phyloP scores from a whole-genome alignment of 2,113 vertebrate species.

The Scytalopus superciliaris region DNA sequence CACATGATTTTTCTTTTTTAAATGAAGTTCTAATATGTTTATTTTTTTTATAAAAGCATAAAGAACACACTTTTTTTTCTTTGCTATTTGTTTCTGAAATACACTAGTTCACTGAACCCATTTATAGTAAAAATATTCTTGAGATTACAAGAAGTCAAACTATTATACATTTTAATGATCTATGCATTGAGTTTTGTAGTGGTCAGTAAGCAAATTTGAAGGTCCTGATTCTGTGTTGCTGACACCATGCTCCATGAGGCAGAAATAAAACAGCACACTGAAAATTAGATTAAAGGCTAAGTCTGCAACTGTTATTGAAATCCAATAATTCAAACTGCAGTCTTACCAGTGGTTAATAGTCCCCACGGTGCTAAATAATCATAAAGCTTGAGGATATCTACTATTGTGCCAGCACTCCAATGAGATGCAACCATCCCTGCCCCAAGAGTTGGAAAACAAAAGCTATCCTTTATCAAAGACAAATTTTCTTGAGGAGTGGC shows the following conservation, averaged over 20 bases:
- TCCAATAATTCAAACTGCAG: slow-evolving; percentile 59
- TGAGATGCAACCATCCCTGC: neutral
- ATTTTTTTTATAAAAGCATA: neutral
- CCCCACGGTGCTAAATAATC: slow-evolving; percentile 56
- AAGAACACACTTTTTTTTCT: neutral
- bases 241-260: slow-evolving; percentile 27
- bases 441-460: slow-evolving; percentile 10
- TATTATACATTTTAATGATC: neutral
- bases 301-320: slow-evolving; percentile 64
- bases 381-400: slow-evolving; percentile 47
- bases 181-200: slow-evolving; percentile 8
- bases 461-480: neutral
- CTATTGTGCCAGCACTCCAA: neutral
- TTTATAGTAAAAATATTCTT: neutral
- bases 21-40: neutral
- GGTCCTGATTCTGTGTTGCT: slow-evolving; percentile 36
- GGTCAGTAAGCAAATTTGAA: slow-evolving; percentile 13
- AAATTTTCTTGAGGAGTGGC: neutral
- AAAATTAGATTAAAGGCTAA: slow-evolving; percentile 64
- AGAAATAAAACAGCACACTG: slow-evolving; percentile 63
- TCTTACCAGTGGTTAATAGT: slow-evolving; percentile 59
- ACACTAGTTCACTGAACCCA: neutral
- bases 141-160: neutral
- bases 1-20: neutral
- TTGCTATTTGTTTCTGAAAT: neutral